Conservation (phyloP, 2,113 vertebrate species). For the Pseudorhombus dupliciocellatus region DNA sequence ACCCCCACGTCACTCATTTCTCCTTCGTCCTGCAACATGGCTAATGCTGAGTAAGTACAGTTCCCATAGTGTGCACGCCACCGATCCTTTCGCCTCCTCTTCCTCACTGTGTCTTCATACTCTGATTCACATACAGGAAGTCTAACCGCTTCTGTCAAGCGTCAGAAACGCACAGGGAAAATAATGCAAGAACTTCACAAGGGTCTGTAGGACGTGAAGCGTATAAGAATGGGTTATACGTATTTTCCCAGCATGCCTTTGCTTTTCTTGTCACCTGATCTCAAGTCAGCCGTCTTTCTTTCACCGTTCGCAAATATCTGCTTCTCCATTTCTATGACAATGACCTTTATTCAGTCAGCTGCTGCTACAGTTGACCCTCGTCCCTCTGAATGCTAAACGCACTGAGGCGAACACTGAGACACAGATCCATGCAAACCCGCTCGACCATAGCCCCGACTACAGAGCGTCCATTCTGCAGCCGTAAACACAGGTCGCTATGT, state of each 20-base stretch:
- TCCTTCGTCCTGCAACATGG: conserved; percentile 64
- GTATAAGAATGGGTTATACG: background rate
- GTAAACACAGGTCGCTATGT: conserved; percentile 26
- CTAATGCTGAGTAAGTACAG: conserved; percentile 74
- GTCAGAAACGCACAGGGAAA: background rate
- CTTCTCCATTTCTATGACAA: conserved; percentile 44
- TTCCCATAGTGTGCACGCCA: background rate
- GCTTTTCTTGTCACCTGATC: background rate
- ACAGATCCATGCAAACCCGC: conserved; percentile 52
- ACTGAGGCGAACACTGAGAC: conserved; percentile 30
- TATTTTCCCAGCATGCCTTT: background rate
- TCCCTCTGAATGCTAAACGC: conserved; percentile 61
- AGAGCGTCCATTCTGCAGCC: conserved; percentile 41
- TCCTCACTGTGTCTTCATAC: background rate
- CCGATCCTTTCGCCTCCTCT: background rate
- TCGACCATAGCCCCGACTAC: conserved; percentile 37
- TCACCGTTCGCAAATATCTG: background rate
- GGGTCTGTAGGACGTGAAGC: background rate
- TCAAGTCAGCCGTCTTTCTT: background rate
- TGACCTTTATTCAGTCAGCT: conserved; percentile 56
- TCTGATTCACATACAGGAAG: background rate
- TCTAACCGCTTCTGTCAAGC: background rate
- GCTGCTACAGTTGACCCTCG: conserved; percentile 44
- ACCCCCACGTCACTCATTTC: conserved; percentile 24
- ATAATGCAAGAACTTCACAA: background rate